Evolutionary conservation across 2,888 invertebrate genomes (phyloP).

Genomic region (Osmoderma eremita): DNA sequence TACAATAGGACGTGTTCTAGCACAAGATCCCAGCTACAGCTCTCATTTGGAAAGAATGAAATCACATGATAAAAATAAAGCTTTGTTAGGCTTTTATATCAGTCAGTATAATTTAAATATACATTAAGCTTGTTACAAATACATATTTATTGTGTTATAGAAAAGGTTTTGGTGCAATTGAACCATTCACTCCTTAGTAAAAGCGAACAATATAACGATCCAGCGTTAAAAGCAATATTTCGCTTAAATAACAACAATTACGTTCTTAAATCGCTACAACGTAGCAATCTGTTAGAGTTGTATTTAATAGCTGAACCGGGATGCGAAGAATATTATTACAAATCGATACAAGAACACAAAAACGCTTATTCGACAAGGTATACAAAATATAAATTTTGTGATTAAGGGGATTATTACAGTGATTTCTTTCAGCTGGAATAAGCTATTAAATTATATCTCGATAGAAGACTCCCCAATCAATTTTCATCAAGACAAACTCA

Average conservation of each 20-base stretch:
- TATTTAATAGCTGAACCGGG: conserved; percentile 85
- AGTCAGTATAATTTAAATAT: conserved; percentile 67
- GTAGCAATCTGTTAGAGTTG: conserved; percentile 84
- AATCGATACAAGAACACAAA: conserved; percentile 87
- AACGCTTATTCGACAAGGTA: conserved; percentile 75
- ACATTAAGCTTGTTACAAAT: conserved; percentile 36
- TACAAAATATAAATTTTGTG: background rate
- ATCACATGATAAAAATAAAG: conserved; percentile 69
- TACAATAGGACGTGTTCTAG: conserved; percentile 77
- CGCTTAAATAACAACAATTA: conserved; percentile 95
- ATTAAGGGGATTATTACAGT: conserved; percentile 29
- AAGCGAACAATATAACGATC: conserved; percentile 90
- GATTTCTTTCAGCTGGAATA: conserved; percentile 76
- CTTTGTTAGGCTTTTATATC: conserved; percentile 82
- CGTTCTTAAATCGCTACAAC: conserved; percentile 89
- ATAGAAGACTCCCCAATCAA: conserved; percentile 74
- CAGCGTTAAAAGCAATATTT: conserved; percentile 87
- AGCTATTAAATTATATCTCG: conserved; percentile 79
- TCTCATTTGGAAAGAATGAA: conserved; percentile 66
- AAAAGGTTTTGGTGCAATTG: conserved; percentile 88
- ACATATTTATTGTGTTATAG: conserved; percentile 63
- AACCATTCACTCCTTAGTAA: conserved; percentile 90
- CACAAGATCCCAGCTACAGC: conserved; percentile 69
- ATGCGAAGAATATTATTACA: conserved; percentile 86
- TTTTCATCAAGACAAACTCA: conserved; percentile 72